Percentiles rank a stretch among this genome's conserved stretches.
Evolutionary conservation across 2,113 vertebrate species (phyloP).

Genomic region (Strix uralensis): DNA sequence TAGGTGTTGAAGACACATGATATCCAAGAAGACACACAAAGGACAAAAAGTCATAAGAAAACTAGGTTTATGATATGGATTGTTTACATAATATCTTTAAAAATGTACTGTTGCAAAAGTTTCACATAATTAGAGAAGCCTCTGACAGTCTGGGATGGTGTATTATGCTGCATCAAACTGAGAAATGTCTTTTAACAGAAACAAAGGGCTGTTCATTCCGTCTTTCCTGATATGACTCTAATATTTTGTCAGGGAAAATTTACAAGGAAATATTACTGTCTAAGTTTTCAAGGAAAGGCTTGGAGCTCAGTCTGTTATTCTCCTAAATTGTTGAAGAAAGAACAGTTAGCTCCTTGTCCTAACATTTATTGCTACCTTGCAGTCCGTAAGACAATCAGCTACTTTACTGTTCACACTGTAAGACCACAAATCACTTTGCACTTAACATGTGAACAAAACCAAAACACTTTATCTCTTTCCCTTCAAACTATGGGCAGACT

Average conservation of each 20-base stretch:
- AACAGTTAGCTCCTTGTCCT: neutral
- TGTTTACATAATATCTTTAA: neutral
- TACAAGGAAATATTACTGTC: neutral
- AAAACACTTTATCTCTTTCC: neutral
- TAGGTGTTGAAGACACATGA: neutral
- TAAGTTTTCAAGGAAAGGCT: neutral
- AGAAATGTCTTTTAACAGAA: neutral
- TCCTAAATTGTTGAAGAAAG: neutral
- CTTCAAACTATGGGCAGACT: neutral
- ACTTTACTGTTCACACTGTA: neutral
- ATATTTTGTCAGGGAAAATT: neutral
- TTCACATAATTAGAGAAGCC: neutral
- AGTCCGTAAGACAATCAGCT: neutral
- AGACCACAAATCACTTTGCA: neutral
- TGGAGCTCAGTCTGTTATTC: neutral
- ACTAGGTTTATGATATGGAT: neutral
- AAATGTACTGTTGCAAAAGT: neutral
- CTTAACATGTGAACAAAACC: neutral
- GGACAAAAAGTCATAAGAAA: neutral
- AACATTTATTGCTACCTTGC: neutral
- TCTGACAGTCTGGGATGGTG: neutral
- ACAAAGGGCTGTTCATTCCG: neutral
- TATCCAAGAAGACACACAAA: neutral
- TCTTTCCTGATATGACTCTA: neutral
- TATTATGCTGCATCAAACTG: neutral